Evolutionary conservation across 2,888 invertebrate genomes (phyloP), one percentile per base, ranked within the genome.

Genomic region (Agonopterix arenella): DNA sequence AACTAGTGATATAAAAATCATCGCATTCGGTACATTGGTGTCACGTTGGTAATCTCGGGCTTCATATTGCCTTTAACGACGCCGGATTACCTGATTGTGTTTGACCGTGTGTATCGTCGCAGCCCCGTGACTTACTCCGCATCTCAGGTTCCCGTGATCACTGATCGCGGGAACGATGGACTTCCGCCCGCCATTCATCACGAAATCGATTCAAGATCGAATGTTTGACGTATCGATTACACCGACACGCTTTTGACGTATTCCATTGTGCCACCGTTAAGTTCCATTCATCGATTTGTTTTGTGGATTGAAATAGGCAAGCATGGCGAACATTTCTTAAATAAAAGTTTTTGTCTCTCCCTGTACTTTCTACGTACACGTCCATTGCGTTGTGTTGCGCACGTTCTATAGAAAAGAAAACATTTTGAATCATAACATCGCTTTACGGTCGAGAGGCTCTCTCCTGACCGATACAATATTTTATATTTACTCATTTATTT

Each of bases 121-220:
- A n/a, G 56, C 48, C 55, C 64, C 66, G 64, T 65, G 65, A 61
- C 60, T 66, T 64, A 62, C 65, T 41, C 37, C 36, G 37, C 37
- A 54, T 54, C 57, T 61, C 57, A 59, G 56, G 55, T 59, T 56
- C 55, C 50, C 52, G 55, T 49, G 55, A 53, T 58, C 61, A 60
- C 64, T 49, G 55, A 53, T 58, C 61, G 60, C 64, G 62, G 66
- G 64, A 66, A 64, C 62, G 60, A 59, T 61, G 68, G 68, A 81
- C 80, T 83, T 85, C 84, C 85, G 85, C 65, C 72, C 70, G 62
- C 75, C 76, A 84, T 85, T 84, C 80, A 84, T 84, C 80, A 82
- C 77, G 79, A 77, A 79, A 79, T 81, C 80, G 80, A 85, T 80
- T 72, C 71, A 70, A 66, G 66, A 76, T 80, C 77, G 70, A 82